Base-by-base conservation (phyloP, 1,140 invertebrate species). In the Theocolax elegans region DNA sequence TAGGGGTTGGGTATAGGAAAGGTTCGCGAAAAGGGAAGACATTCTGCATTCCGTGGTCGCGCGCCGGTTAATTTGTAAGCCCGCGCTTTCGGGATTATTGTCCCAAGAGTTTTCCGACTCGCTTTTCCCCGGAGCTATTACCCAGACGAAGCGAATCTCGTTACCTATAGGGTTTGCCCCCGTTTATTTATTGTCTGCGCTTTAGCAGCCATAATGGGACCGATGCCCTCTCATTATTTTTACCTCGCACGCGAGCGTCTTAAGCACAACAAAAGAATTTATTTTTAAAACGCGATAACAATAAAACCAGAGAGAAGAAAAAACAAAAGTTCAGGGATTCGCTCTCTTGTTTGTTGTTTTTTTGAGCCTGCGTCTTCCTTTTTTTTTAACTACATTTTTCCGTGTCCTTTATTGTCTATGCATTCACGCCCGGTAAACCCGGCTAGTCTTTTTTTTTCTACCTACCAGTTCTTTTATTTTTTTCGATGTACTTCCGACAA, bases 31-130 rank as follows among this genome's bases (percentile, higher is more conserved):
- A 35, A 10, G 10, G 31, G 31, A 35, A 35, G 31, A 35, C 10
- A 35, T 35, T 35, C 31, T 51, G 29, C 9, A 54, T 38, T 25
- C 23, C 40, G 7, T 2, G 13, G 40, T 63, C n/a, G 23, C 17
- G 51, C 54, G 44, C 27, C 10, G 54, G 56, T 74, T 71, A 74
- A 76, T 73, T 76, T 73, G 53, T 63, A 46, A 76, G 35, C 29
- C 9, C 38, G 46, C 23, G 31, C 59, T 38, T 51, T 71, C 17
- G 64, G 58, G 46, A 70, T 70, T 70, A 76, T 72, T 54, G 70
- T 58, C 62, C 27, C 31, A 15, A 35, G 66, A 64, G 56, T n/a
- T 74, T 71, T 67, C 17, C 63, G 62, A 19, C 19, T 35, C 56
- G 27, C 9, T 27, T 40, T 58, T 58, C 35, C 56, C 10, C 9